These are phyloP conservation scores for Galeopsomyia nigrocyanea DNA, from an alignment of 2,888 invertebrate genomes.

Conservation along the genomic window DNA sequence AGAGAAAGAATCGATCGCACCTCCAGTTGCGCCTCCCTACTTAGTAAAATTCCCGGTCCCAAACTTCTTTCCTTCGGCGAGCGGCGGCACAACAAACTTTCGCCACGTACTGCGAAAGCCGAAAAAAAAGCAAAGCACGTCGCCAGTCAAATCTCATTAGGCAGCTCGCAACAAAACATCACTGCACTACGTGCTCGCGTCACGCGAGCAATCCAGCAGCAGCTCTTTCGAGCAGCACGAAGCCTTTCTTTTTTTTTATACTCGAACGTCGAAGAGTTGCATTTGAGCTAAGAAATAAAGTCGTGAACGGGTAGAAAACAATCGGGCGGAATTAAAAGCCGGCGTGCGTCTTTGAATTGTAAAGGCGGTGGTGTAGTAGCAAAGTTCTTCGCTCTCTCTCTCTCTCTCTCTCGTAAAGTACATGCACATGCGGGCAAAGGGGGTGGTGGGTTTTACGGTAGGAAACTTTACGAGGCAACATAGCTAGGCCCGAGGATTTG, in stretches of 20 bases:
- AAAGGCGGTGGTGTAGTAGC: slow-evolving; percentile 45
- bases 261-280: slow-evolving; percentile 9
- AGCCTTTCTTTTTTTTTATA: not conserved
- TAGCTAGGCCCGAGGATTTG: slow-evolving; percentile 42
- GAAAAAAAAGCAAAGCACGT: not conserved
- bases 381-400: too few relatives aligned
- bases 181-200: slow-evolving; percentile 6
- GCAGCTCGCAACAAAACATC: slow-evolving; percentile 4
- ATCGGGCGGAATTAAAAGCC: slow-evolving; percentile 39
- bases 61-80: not conserved
- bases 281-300: not conserved
- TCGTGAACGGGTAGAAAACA: slow-evolving; percentile 7
- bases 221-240: not conserved
- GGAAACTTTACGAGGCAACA: slow-evolving; percentile 37
- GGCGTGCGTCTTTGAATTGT: slow-evolving; percentile 57
- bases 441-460: slow-evolving; percentile 28
- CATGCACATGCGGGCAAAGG: slow-evolving; percentile 33
- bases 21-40: too few relatives aligned
- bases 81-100: not conserved
- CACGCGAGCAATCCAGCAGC: not conserved
- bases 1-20: too few relatives aligned
- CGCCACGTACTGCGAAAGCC: not conserved
- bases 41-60: too few relatives aligned
- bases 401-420: slow-evolving; percentile 39
- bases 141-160: slow-evolving; percentile 21